phyloP scores from a whole-genome alignment of 1,140 invertebrate species.

The Neocloeon triangulifer region DNA sequence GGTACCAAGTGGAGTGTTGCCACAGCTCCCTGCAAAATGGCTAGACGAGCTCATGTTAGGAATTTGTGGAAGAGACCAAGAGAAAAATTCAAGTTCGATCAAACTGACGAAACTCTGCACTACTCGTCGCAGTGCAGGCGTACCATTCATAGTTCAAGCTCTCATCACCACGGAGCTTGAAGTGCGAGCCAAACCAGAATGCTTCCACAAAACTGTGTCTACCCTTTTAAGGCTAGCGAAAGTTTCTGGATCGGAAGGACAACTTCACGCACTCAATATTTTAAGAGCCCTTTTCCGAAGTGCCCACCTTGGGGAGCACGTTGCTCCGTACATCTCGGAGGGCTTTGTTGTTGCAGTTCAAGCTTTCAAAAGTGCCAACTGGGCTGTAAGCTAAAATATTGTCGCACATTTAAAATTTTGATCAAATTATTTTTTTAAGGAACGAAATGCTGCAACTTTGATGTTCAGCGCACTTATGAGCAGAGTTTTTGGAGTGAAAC shows the following conservation, averaged over 20 bases:
- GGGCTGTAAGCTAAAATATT: constrained; percentile 40
- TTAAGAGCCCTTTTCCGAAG: constrained; percentile 57
- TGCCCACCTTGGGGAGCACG: constrained; percentile 43
- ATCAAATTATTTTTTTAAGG: constrained; percentile 20
- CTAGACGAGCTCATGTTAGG: constrained; percentile 35
- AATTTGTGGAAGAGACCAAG: constrained; percentile 24
- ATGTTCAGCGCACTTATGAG: constrained; percentile 66
- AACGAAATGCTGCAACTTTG: constrained; percentile 69
- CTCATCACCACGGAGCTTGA: constrained; percentile 44
- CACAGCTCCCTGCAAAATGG: constrained; percentile 43
- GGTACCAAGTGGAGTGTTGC: constrained; percentile 23
- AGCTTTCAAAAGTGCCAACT: constrained; percentile 48
- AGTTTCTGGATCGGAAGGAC: constrained; percentile 17
- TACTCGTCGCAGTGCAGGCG: constrained; percentile 71
- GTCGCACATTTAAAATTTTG: constrained; percentile 7
- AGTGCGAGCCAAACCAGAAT: constrained; percentile 21
- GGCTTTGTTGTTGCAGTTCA: constrained; percentile 47
- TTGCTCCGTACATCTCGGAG: constrained; percentile 42
- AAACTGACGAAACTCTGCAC: constrained; percentile 49
- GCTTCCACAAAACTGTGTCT: constrained; percentile 35
- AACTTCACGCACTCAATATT: constrained; percentile 70
- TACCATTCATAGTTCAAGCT: constrained; percentile 76
- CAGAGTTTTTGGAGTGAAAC: constrained; percentile 73
- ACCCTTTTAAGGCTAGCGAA: constrained; percentile 25
- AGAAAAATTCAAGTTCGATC: too few species aligned